Evolutionary conservation across 2,888 invertebrate species (phyloP), one percentile per base, ranked within the genome.

Genomic region (Neria commutata): DNA sequence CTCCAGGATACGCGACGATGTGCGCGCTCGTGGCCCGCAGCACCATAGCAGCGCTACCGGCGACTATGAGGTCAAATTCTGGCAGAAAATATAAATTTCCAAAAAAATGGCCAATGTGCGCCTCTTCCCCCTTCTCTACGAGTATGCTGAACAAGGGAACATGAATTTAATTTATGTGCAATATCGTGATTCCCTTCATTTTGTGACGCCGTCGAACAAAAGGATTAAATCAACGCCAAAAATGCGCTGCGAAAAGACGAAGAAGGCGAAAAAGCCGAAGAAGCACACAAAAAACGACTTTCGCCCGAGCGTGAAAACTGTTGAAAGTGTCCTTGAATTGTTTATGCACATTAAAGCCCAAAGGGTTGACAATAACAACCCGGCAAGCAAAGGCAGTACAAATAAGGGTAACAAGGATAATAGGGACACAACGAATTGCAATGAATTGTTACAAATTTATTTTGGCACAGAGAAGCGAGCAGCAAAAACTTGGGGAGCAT

Each of bases 101-200:
- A n/a, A n/a, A n/a, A n/a, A n/a, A n/a, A n/a, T n/a, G n/a, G n/a
- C n/a, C n/a, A n/a, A n/a, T n/a, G n/a, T n/a, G n/a, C n/a, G n/a
- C n/a, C n/a, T n/a, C n/a, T n/a, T n/a, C n/a, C n/a, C n/a, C n/a
- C n/a, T n/a, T n/a, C n/a, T n/a, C n/a, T n/a, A n/a, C n/a, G n/a
- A n/a, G n/a, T n/a, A n/a, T n/a, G n/a, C n/a, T n/a, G n/a, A n/a
- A n/a, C n/a, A n/a, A n/a, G n/a, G 74, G 74, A 73, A 72, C 72
- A 72, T 72, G 73, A 73, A 72, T 72, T 72, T 72, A 73, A 72
- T 72, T 72, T 72, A 72, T 72, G 72, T 72, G 74, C 72, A 73
- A 73, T 73, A 73, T 72, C 72, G 42, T 19, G 21, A 19, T 42
- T 17, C 21, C 21, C 42, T 42, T 29, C 14, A 42, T 42, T 42